Evolutionary conservation across 2,797 vertebrate species (phyloP).

Genomic region (Channallabes apus): DNA sequence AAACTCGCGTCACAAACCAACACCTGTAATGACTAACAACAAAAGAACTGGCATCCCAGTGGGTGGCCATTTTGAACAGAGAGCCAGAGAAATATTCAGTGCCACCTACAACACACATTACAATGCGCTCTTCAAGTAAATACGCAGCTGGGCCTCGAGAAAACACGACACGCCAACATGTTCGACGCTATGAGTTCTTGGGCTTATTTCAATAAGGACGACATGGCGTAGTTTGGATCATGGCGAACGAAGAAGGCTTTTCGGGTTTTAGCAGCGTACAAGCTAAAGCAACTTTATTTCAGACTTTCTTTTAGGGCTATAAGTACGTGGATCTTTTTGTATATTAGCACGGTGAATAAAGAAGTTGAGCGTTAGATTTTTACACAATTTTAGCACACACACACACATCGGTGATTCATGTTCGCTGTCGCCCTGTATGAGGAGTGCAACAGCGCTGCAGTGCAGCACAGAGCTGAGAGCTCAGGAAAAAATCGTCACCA

Average conservation of each 20-base stretch:
- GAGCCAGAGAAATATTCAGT: neutral
- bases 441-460: conserved; percentile 66
- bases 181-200: neutral
- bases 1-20: neutral
- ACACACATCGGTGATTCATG: neutral
- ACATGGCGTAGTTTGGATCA: conserved; percentile 42
- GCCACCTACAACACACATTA: neutral
- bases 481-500: conserved; percentile 34
- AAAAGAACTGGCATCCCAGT: neutral
- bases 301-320: neutral
- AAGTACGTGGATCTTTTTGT: neutral
- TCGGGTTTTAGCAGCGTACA: neutral
- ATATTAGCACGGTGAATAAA: neutral
- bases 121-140: neutral
- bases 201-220: conserved; percentile 1
- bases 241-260: neutral
- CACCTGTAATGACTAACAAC: conserved; percentile 14
- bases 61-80: conserved; percentile 23
- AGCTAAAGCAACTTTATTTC: neutral
- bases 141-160: too few relatives aligned
- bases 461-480: conserved; percentile 40
- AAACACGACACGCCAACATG: neutral
- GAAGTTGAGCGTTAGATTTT: neutral
- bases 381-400: neutral
- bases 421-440: neutral